Evolutionary conservation across 2,797 vertebrate species (phyloP), one percentile per base, ranked within the genome.

Genomic region (Catamblyrhynchus diadema): DNA sequence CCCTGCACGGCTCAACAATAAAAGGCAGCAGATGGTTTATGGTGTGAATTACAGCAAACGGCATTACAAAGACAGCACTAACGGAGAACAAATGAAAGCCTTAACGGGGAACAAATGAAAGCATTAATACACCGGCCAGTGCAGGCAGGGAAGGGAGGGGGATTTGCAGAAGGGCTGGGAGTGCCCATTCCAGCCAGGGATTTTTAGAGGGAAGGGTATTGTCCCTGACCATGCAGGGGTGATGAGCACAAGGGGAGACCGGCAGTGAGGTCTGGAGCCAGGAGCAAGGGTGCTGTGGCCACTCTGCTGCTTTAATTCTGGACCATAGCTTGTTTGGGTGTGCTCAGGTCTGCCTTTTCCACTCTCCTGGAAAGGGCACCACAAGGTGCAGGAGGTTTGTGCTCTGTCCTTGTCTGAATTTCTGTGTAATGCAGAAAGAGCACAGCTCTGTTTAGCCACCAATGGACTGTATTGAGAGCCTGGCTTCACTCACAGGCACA

Each of bases 11-110:
- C 54, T 69, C 75, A 86, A 32, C 65, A 72, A 37, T 25, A n/a
- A 75, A 91, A 83, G 64, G 57, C 75, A 92, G 95, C 94, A 94
- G 94, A 83, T 93, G 92, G 92, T 70, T 21, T 54, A 41, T 21
- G 47, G 88, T 67, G 45, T 61, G 86, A 94, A 59, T 88, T 91
- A 75, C 81, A 86, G 91, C 57, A 42, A 80, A 32, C 22, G 14
- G 57, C 60, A 74, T 48, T 77, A 74, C 53, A 75, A 79, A 90
- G 82, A 86, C 82, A 75, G 86, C 2, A 9, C 1, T 0, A 16
- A 1, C 4, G 2, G 79, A 12, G 53, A 93, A 35, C 41, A 59
- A 94, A 79, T n/a, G 83, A 57, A 78, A 91, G 53, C 51, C 42
- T 59, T n/a, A 73, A 2, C 3, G 3, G 75, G 18, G 47, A 93